Percentiles rank a stretch among this genome's conserved stretches.
Evolutionary conservation across 2,113 vertebrate genomes (phyloP).

Genomic region (Brachirus orientalis): DNA sequence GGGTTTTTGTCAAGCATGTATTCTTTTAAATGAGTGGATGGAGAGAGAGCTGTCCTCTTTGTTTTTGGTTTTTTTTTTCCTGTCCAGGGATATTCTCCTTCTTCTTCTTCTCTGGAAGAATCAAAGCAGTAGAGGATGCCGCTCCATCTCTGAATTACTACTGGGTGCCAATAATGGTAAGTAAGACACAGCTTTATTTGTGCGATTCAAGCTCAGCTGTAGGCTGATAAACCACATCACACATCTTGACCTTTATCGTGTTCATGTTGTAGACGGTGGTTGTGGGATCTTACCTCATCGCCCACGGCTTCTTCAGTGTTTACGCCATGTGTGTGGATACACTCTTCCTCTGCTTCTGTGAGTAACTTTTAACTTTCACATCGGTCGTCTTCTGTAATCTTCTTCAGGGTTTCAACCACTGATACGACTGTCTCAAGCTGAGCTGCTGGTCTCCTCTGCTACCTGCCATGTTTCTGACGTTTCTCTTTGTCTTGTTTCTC

Average conservation of each 20-base stretch:
- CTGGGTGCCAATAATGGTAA: constrained; percentile 96
- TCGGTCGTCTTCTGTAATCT: neutral
- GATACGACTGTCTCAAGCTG: constrained; percentile 24
- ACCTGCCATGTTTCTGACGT: constrained; percentile 65
- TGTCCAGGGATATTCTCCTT: constrained; percentile 91
- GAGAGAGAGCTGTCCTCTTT: neutral
- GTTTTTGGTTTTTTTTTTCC: neutral
- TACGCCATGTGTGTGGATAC: constrained; percentile 98
- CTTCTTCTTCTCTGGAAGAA: constrained; percentile 95
- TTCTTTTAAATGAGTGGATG: neutral
- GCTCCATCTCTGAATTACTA: constrained; percentile 93
- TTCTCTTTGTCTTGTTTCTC: constrained; percentile 59
- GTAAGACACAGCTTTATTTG: constrained; percentile 17
- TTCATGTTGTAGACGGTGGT: constrained; percentile 86
- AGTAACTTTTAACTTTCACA: constrained; percentile 75
- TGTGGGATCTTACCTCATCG: constrained; percentile 93
- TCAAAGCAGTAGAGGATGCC: constrained; percentile 86
- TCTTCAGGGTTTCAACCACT: constrained; percentile 21
- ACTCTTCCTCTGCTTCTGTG: constrained; percentile 98
- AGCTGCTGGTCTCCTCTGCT: constrained; percentile 52
- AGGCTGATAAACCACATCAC: neutral
- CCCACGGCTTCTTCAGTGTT: constrained; percentile 98
- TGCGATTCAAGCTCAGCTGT: neutral
- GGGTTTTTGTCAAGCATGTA: neutral
- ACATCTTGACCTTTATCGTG: constrained; percentile 18